These are phyloP conservation scores for Heteractis magnifica DNA, from an alignment of 92 coral and sea anemone species.

Conservation along the genomic window DNA sequence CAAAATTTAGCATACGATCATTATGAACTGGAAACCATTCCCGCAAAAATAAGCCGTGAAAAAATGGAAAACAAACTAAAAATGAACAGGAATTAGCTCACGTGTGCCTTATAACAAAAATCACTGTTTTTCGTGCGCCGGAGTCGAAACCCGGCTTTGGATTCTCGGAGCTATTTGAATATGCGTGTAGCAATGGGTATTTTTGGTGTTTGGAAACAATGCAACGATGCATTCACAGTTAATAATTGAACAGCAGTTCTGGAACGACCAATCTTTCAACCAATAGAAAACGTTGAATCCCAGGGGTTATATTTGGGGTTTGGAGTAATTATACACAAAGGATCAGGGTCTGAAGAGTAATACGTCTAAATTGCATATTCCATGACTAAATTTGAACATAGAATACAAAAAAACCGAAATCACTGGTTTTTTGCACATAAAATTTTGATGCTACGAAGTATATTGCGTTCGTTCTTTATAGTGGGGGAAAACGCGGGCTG, in stretches of 20 bases:
- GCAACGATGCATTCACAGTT: conserved; percentile 1
- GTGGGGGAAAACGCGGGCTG: neutral
- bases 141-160: too few species aligned
- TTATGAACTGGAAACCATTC: neutral
- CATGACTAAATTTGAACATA: neutral
- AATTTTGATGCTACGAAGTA: neutral
- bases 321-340: neutral
- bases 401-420: neutral
- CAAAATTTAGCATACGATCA: neutral
- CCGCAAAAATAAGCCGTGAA: conserved; percentile 6
- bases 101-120: neutral
- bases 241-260: conserved; percentile 31
- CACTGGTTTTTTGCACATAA: neutral
- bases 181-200: neutral
- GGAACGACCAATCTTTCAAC: neutral
- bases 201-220: neutral
- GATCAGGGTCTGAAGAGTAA: neutral
- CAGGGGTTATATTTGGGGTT: conserved; percentile 2
- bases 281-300: conserved; percentile 15
- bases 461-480: neutral
- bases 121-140: too few species aligned
- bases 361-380: neutral
- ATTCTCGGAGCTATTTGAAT: neutral
- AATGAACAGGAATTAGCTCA: neutral
- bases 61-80: neutral